Base-by-base conservation (phyloP, 1,140 invertebrate genomes). In the Bombus impatiens region DNA sequence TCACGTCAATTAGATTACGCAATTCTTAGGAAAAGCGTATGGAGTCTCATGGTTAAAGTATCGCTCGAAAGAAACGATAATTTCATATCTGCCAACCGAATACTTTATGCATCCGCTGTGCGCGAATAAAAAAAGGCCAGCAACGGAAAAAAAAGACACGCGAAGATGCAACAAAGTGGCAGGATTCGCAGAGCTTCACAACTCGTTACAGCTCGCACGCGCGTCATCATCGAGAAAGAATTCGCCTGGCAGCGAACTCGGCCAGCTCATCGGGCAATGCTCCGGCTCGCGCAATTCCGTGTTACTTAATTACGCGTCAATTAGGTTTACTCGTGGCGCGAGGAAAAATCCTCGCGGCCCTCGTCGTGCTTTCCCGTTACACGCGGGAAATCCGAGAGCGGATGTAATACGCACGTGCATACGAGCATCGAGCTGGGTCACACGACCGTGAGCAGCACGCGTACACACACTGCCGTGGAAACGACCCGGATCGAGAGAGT, bases 401-500 rank as follows among this genome's bases (percentile, higher is more conserved):
- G 59, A 32, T 42, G 37, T 28, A 47, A 75, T 86, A 81, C 86
- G 74, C 82, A 67, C 37, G 72, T 68, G 37, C 70, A 44, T 28
- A 76, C 67, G 70, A n/a, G 22, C 47, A 68, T 22, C 32, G 13
- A 87, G 87, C 87, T 86, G 86, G 91, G 86, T 91, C 91, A 84
- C 88, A 88, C 88, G 89, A 88, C 83, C 81, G 87, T 53, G 47
- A 53, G 47, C 47, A 53, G 47, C 75, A 35, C 32, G 22, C 68
- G 35, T 25, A 25, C 32, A 28, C 25, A 2, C 35, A 15, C 3
- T 2, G 37, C 35, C 13, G 78, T 87, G 84, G 88, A 91, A 89
- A 80, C 84, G 89, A 90, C 84, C 76, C 88, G 82, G 75, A 90
- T 86, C 82, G 78, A 83, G 75, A 86, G 77, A 70, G 84, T 90